Percentiles rank a stretch among this genome's conserved stretches.
Evolutionary conservation across 1,140 invertebrate species (phyloP).

Genomic region (Macrobrachium rosenbergii): DNA sequence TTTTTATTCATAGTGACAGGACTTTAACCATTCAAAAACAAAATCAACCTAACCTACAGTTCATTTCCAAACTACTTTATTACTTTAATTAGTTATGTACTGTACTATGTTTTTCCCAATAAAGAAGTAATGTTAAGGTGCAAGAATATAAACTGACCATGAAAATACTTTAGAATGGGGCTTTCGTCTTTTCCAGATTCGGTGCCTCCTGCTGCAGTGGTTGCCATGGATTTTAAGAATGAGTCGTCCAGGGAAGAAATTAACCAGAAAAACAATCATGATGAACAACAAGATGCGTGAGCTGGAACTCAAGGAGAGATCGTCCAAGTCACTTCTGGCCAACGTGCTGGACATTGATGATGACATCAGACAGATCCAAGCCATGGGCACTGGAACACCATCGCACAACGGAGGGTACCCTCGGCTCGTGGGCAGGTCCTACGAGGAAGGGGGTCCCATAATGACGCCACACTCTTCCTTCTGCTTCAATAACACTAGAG

Average conservation of each 20-base stretch:
- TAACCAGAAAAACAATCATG: constrained; percentile 90
- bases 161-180: not conserved
- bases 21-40: too few relatives aligned
- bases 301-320: constrained; percentile 90
- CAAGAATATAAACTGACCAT: not conserved
- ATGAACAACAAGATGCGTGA: constrained; percentile 90
- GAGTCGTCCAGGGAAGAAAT: constrained; percentile 92
- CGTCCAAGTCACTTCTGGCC: constrained; percentile 91
- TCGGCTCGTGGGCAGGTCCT: constrained; percentile 64
- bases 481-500: constrained; percentile 66
- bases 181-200: constrained; percentile 78
- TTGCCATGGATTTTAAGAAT: constrained; percentile 90
- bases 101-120: not conserved
- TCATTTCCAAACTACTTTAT: too few relatives aligned
- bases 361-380: constrained; percentile 76
- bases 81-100: not conserved
- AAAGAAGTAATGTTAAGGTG: too few relatives aligned
- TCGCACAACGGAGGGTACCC: constrained; percentile 61
- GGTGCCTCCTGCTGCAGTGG: constrained; percentile 94
- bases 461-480: constrained; percentile 55
- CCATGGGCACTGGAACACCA: constrained; percentile 60
- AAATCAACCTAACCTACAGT: too few relatives aligned
- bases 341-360: constrained; percentile 94
- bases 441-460: constrained; percentile 57
- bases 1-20: too few relatives aligned